These are phyloP conservation scores for Drosophila setosimentum DNA, from an alignment of 2,888 invertebrate genomes.

Conservation along the genomic window DNA sequence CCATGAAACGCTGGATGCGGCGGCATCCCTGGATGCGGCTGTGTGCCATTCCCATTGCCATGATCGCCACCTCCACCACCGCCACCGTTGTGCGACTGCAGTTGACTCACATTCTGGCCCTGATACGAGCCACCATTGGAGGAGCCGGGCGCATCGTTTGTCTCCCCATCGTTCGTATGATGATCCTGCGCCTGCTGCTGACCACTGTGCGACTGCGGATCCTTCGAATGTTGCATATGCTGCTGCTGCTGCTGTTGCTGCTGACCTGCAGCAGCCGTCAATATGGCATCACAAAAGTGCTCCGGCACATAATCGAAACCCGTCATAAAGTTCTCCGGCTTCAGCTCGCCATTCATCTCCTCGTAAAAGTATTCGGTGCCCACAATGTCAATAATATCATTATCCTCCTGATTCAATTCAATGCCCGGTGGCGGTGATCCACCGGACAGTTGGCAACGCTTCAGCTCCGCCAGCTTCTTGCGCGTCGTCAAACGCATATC, in stretches of 20 bases:
- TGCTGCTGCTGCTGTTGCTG: slow-evolving; percentile 80
- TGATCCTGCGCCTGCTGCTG: slow-evolving; percentile 81
- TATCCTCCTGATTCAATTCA: slow-evolving; percentile 84
- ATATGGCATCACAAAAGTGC: slow-evolving; percentile 84
- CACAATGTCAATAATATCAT: slow-evolving; percentile 84
- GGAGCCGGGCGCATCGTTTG: slow-evolving; percentile 82
- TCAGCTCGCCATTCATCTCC: slow-evolving; percentile 84
- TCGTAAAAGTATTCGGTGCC: slow-evolving; percentile 84
- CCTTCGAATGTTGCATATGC: slow-evolving; percentile 80
- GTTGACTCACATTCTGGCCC: slow-evolving; percentile 73
- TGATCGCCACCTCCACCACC: slow-evolving; percentile 68
- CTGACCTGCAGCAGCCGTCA: slow-evolving; percentile 84
- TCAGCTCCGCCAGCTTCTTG: slow-evolving; percentile 84
- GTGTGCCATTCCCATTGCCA: slow-evolving; percentile 63
- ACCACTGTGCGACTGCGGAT: slow-evolving; percentile 75
- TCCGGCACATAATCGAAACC: slow-evolving; percentile 84
- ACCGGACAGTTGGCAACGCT: slow-evolving; percentile 83
- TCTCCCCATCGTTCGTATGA: slow-evolving; percentile 82
- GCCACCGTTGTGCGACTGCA: slow-evolving; percentile 76
- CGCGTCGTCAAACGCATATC: slow-evolving; percentile 84
- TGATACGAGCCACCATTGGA: slow-evolving; percentile 82
- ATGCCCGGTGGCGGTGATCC: slow-evolving; percentile 84
- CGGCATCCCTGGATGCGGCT: slow-evolving; percentile 77
- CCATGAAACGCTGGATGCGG: slow-evolving; percentile 82
- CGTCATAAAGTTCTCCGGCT: slow-evolving; percentile 84